phyloP scores from a whole-genome alignment of 2,113 vertebrate genomes.

The Anhinga rufa region DNA sequence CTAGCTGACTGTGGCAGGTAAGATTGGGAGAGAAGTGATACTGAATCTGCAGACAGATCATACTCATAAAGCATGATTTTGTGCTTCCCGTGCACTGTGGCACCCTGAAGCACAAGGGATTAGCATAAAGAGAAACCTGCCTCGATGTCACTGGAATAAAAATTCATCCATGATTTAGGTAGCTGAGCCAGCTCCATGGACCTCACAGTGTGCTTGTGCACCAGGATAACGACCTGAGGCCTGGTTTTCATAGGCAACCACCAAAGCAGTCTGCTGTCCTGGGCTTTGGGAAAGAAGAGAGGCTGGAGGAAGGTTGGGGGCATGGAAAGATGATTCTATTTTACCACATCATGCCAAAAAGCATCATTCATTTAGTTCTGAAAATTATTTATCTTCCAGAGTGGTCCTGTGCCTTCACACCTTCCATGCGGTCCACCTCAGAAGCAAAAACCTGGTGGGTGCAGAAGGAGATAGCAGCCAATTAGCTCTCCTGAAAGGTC shows the following conservation, averaged over 20 bases:
- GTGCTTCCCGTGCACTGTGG: not conserved
- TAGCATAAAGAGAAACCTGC: constrained; percentile 5
- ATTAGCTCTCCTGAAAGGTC: not conserved
- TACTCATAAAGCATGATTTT: constrained; percentile 37
- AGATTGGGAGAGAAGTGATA: constrained; percentile 16
- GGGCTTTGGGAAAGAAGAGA: not conserved
- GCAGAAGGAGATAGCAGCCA: not conserved
- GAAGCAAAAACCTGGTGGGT: not conserved
- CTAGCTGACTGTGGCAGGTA: constrained; percentile 39
- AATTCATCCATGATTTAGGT: not conserved
- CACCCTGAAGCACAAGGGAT: constrained; percentile 2
- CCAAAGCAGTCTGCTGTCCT: not conserved
- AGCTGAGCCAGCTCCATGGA: not conserved
- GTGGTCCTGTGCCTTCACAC: accelerated
- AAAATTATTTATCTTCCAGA: not conserved
- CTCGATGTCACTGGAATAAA: not conserved
- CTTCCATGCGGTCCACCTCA: not conserved
- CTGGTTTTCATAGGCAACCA: not conserved
- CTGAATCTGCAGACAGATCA: constrained; percentile 13
- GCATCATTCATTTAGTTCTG: not conserved
- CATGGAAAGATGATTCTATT: not conserved
- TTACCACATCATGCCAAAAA: not conserved
- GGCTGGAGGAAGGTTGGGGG: not conserved
- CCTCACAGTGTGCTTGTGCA: accelerated
- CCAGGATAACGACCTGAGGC: not conserved